Percentiles rank a stretch among this genome's conserved stretches.
These are phyloP conservation scores for Philhelius pedissequus DNA, from an alignment of 2,888 invertebrate species.

Conservation along the genomic window DNA sequence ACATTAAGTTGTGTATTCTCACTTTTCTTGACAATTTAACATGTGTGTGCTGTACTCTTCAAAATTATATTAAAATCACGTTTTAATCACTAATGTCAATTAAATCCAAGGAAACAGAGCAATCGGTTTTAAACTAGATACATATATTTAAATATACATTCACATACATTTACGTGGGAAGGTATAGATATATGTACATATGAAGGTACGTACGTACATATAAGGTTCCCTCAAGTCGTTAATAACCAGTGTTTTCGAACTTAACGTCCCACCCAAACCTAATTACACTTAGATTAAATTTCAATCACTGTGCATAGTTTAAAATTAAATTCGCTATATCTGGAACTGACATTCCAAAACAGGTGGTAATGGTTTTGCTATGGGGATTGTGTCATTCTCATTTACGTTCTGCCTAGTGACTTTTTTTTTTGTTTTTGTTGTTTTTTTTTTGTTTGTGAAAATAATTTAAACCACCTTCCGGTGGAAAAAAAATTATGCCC, in stretches of 20 bases:
- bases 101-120: not conserved
- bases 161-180: too few relatives aligned
- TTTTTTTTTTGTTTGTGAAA: constrained; percentile 25
- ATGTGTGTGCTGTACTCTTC: not conserved
- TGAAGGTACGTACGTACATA: not conserved
- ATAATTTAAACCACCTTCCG: constrained; percentile 42
- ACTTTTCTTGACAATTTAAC: not conserved
- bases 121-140: not conserved
- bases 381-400: constrained; percentile 8
- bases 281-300: constrained; percentile 18
- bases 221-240: not conserved
- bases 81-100: not conserved
- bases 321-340: not conserved
- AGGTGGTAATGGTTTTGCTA: constrained; percentile 13
- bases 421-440: constrained; percentile 27
- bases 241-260: not conserved
- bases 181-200: not conserved
- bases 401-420: constrained; percentile 28
- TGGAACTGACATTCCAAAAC: not conserved
- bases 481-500: constrained; percentile 43
- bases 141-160: not conserved
- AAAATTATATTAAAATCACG: not conserved
- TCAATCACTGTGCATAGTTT: constrained; percentile 6
- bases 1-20: not conserved
- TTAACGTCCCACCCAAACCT: not conserved